These are phyloP conservation scores for Parnassius mnemosyne DNA, from an alignment of 2,888 invertebrate species.

Conservation along the genomic window DNA sequence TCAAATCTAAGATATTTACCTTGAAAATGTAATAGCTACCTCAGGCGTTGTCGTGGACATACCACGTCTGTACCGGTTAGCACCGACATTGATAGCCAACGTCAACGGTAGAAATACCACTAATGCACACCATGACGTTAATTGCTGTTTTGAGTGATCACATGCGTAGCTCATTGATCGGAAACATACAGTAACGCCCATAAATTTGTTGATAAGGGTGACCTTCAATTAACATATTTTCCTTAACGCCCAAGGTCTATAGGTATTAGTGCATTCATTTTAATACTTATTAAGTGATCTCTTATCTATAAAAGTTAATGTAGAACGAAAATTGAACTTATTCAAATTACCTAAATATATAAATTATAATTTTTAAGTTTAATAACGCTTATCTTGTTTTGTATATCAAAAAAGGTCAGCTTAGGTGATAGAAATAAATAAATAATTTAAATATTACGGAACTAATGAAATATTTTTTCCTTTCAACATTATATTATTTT, in stretches of 20 bases:
- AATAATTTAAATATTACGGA: too few relatives aligned
- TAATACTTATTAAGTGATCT: not conserved
- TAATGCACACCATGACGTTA: slow-evolving; percentile 25
- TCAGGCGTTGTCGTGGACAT: slow-evolving; percentile 39
- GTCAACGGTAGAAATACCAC: slow-evolving; percentile 25
- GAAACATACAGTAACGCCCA: slow-evolving; percentile 14
- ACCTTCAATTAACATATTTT: slow-evolving; percentile 21
- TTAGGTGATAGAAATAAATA: too few relatives aligned
- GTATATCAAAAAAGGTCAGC: too few relatives aligned
- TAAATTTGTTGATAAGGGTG: slow-evolving; percentile 16
- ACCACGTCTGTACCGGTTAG: slow-evolving; percentile 37
- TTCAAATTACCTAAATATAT: too few relatives aligned
- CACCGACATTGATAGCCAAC: slow-evolving; percentile 26
- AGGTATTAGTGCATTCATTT: slow-evolving; percentile 7
- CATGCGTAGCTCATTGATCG: slow-evolving; percentile 3
- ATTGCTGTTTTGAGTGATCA: slow-evolving; percentile 20
- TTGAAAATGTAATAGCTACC: slow-evolving; percentile 45
- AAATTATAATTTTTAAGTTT: too few relatives aligned
- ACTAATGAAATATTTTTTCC: too few relatives aligned
- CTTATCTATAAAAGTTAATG: too few relatives aligned
- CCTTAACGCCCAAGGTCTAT: not conserved
- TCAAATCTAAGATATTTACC: slow-evolving; percentile 56
- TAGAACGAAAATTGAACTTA: too few relatives aligned
- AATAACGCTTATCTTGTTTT: too few relatives aligned
- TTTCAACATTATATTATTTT: too few relatives aligned